Conservation (phyloP, 2,888 invertebrate genomes). For the Metallyticus violacea region DNA sequence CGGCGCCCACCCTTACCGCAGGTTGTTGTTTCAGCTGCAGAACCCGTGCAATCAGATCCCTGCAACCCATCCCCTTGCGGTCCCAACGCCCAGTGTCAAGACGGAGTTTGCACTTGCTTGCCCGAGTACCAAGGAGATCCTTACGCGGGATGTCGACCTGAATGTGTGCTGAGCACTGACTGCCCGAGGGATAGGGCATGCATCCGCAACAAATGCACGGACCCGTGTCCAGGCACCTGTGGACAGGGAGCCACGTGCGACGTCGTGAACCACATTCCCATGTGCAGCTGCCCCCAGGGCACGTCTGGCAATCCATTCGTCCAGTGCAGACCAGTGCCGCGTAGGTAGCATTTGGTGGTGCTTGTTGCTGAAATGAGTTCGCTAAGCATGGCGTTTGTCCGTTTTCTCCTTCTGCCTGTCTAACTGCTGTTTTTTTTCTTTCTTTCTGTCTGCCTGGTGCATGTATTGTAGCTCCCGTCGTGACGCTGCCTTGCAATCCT, state of each 20-base stretch:
- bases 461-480: slow-evolving; percentile 51
- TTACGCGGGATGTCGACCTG: slow-evolving; percentile 54
- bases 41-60: slow-evolving; percentile 52
- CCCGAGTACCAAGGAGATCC: slow-evolving; percentile 48
- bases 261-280: slow-evolving; percentile 72
- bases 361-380: not conserved
- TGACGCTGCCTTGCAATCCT: slow-evolving; percentile 62
- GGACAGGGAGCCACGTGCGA: slow-evolving; percentile 71
- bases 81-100: slow-evolving; percentile 58
- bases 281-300: slow-evolving; percentile 68
- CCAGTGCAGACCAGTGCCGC: slow-evolving; percentile 58
- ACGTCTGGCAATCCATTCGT: slow-evolving; percentile 71
- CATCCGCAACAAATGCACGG: slow-evolving; percentile 63
- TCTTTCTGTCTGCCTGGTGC: slow-evolving; percentile 57
- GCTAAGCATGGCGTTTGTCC: not conserved
- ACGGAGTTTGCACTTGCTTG: slow-evolving; percentile 53
- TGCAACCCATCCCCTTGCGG: slow-evolving; percentile 68
- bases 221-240: slow-evolving; percentile 75
- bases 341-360: slow-evolving; percentile 43
- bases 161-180: slow-evolving; percentile 71
- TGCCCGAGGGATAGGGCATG: slow-evolving; percentile 69
- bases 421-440: not conserved
- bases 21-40: slow-evolving; percentile 26
- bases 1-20: slow-evolving; percentile 48
- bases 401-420: not conserved